Percentiles rank a stretch among this genome's conserved stretches.
Evolutionary conservation across 53 echinoderm and acorn worm genomes (phyloP).

Genomic region (Temnopleurus reevesii): DNA sequence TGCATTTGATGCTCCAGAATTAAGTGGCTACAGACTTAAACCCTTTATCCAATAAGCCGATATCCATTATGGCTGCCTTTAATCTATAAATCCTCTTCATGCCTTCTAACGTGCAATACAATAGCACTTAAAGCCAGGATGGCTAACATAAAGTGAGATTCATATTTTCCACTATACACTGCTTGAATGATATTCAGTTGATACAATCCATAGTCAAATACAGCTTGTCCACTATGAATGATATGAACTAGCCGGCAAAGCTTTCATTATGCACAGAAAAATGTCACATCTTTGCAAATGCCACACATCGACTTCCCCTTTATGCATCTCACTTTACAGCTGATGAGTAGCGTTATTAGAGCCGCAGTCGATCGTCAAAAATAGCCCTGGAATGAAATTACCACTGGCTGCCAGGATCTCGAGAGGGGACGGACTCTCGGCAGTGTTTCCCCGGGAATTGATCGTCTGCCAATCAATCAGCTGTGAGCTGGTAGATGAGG

Average conservation of each 20-base stretch:
- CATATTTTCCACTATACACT: background rate
- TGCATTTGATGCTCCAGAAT: background rate
- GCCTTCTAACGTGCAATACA: background rate
- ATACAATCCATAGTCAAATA: background rate
- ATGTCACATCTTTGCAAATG: background rate
- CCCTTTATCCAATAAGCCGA: background rate
- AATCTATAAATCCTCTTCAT: background rate
- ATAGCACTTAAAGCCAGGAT: background rate
- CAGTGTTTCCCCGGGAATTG: background rate
- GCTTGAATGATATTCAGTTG: no score
- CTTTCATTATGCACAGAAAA: background rate
- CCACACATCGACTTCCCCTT: background rate
- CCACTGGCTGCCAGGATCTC: background rate
- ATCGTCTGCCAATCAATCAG: slow-evolving; percentile 39
- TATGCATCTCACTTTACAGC: background rate
- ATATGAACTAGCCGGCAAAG: background rate
- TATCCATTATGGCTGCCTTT: background rate
- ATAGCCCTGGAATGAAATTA: slow-evolving; percentile 21
- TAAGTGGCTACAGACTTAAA: background rate
- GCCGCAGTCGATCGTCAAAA: background rate
- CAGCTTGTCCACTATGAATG: background rate
- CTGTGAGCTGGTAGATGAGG: background rate
- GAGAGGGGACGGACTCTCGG: slow-evolving; percentile 11
- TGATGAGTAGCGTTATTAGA: slow-evolving; percentile 2
- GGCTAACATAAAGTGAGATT: background rate